phyloP scores from a whole-genome alignment of 2,797 vertebrate genomes.

The Peromyscus eremicus region DNA sequence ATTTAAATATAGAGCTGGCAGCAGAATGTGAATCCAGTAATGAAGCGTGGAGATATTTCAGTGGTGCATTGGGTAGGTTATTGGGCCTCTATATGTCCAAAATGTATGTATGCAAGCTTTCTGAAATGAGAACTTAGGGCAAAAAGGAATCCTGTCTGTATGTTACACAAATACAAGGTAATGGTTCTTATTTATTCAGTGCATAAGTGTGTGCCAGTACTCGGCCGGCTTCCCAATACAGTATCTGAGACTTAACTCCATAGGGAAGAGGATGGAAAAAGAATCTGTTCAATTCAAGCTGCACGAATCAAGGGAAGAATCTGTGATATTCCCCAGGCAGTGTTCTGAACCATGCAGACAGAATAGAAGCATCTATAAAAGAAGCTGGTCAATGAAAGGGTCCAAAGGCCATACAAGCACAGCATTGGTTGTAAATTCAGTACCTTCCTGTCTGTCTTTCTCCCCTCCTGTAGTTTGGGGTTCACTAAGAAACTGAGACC shows the following conservation, averaged over 20 bases:
- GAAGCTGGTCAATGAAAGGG: neutral
- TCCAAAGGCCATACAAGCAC: neutral
- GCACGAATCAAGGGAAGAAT: neutral
- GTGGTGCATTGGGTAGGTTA: neutral
- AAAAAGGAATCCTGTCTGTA: neutral
- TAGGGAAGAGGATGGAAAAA: slow-evolving; percentile 1
- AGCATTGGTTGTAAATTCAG: neutral
- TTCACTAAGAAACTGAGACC: neutral
- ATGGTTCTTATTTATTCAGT: neutral
- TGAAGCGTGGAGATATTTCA: neutral
- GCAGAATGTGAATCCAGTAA: neutral
- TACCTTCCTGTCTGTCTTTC: neutral
- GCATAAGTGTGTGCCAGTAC: neutral
- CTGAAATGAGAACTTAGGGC: neutral
- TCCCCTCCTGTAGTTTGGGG: neutral
- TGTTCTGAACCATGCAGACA: neutral
- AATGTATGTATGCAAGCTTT: neutral
- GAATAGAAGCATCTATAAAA: neutral
- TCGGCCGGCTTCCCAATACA: neutral
- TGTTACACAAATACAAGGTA: neutral
- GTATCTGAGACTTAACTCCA: neutral
- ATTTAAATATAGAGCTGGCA: slow-evolving; percentile 25
- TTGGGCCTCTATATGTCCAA: neutral
- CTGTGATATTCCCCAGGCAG: neutral
- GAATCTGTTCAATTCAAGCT: neutral